A percentile compares a stretch with the other conserved stretches of the same genome.
Conservation (phyloP, 2,888 invertebrate genomes). For the Eurytoma adleriae region DNA sequence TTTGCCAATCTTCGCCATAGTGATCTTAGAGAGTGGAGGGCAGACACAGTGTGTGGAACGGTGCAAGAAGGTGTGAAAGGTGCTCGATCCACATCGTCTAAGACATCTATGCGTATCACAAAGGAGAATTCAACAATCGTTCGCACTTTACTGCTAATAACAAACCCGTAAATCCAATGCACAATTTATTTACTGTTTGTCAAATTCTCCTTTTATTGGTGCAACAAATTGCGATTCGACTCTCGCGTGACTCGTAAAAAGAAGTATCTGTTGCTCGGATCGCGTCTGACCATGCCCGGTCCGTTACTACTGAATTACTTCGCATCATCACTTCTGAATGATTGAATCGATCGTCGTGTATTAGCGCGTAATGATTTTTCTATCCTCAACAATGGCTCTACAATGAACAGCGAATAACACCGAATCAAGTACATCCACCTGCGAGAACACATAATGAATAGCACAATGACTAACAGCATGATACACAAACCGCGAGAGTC, state of each 20-base stretch:
- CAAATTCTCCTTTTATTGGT: conserved; percentile 39
- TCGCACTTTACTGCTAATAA: neutral
- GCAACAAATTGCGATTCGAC: conserved; percentile 44
- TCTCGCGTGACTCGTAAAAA: conserved; percentile 10
- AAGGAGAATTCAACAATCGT: conserved; percentile 35
- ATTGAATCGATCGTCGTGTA: too few relatives aligned
- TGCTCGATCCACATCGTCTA: conserved; percentile 74
- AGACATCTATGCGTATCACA: conserved; percentile 69
- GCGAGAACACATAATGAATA: too few relatives aligned
- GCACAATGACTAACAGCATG: too few relatives aligned
- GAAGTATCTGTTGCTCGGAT: too few relatives aligned
- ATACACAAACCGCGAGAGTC: conserved; percentile 14
- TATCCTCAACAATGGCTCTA: too few relatives aligned
- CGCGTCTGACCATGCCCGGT: too few relatives aligned
- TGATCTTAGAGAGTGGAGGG: conserved; percentile 65
- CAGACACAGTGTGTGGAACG: conserved; percentile 70
- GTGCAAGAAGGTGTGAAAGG: conserved; percentile 73
- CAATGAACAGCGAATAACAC: too few relatives aligned
- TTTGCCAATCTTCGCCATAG: conserved; percentile 56
- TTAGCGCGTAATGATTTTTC: too few relatives aligned
- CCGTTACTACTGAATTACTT: too few relatives aligned
- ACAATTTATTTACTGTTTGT: neutral
- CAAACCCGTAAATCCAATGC: neutral
- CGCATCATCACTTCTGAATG: too few relatives aligned
- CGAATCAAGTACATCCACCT: too few relatives aligned